phyloP scores from a whole-genome alignment of 2,888 invertebrate species.

The Tetanocera ferruginea region DNA sequence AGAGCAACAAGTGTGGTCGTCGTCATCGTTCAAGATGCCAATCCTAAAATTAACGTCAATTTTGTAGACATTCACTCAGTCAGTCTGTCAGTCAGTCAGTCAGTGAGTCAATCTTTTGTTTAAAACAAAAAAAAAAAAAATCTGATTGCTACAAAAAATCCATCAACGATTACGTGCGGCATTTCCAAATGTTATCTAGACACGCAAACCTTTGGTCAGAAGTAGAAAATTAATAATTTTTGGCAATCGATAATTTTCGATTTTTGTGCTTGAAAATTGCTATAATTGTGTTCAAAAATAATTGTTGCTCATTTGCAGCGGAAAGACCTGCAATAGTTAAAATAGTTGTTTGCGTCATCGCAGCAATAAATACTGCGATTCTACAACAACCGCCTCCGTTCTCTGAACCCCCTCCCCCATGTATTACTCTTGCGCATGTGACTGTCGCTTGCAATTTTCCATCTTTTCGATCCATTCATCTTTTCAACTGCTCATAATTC shows the following conservation, averaged over 20 bases:
- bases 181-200: constrained; percentile 32
- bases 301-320: not conserved
- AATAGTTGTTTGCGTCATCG: not conserved
- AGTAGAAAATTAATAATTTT: no score
- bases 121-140: not conserved
- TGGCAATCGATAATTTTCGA: no score
- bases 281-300: not conserved
- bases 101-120: not conserved
- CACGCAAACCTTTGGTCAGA: constrained; percentile 34
- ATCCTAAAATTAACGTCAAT: constrained; percentile 63
- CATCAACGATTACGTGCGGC: constrained; percentile 21
- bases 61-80: constrained; percentile 56
- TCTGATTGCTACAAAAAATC: not conserved
- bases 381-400: not conserved
- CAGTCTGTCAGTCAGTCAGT: constrained; percentile 14
- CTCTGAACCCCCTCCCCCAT: no score
- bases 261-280: not conserved
- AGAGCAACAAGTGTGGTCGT: constrained; percentile 41
- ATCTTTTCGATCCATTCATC: constrained; percentile 9
- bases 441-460: constrained; percentile 13
- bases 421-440: not conserved
- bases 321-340: not conserved
- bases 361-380: not conserved
- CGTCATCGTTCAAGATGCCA: constrained; percentile 40
- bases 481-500: constrained; percentile 21